Conservation (phyloP, 2,113 vertebrate species). For the Bos taurus region ARS-UCD2.0 NC_037330.1:95076001-95076500, state of each 20-base stretch:
- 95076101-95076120: neutral
- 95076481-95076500: neutral
- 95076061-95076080: neutral
- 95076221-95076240: neutral
- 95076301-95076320: neutral
- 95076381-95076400: neutral
- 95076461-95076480: neutral
- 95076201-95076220: neutral
- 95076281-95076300: neutral
- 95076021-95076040: neutral
- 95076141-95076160: neutral
- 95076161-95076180: neutral
- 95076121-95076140: neutral
- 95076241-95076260: neutral
- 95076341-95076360: neutral
- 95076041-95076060: neutral
- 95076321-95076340: neutral
- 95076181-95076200: neutral
- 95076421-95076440: neutral
- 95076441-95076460: neutral
- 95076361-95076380: conserved; percentile 16
- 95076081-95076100: neutral
- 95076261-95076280: neutral
- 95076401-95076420: neutral
- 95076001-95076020: neutral